phyloP scores from a whole-genome alignment of 37 sponge, comb jelly and placozoan genomes.

The Theonella swinhoei region DNA sequence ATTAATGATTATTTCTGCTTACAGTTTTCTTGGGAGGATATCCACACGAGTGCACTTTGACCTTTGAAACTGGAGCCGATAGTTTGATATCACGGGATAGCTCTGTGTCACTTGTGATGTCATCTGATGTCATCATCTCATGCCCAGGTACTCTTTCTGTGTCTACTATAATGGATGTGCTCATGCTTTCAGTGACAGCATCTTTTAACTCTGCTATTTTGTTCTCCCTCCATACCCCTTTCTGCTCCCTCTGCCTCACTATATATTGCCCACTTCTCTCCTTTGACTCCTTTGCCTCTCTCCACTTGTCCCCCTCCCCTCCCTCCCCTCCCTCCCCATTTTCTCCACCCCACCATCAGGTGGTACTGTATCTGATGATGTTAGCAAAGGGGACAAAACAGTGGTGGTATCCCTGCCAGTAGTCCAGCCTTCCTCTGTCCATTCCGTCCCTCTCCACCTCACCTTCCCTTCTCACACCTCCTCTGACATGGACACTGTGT shows the following conservation, averaged over 20 bases:
- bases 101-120: not conserved
- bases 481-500: not conserved
- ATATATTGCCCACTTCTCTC: not conserved
- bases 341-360: not conserved
- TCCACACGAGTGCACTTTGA: constrained; percentile 24
- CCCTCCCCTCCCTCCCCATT: not conserved
- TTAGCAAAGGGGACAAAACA: not conserved
- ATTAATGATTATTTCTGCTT: not conserved
- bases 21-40: constrained; percentile 37
- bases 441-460: constrained; percentile 14
- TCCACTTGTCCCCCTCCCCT: no score
- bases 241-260: not conserved
- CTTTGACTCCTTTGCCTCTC: not conserved
- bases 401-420: not conserved
- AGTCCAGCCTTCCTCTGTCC: not conserved
- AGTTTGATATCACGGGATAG: constrained; percentile 7
- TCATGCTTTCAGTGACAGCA: no score
- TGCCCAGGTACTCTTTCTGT: no score
- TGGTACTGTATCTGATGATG: constrained; percentile 16
- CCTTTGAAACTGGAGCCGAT: constrained; percentile 7
- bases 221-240: not conserved
- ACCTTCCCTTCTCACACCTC: not conserved
- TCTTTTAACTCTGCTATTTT: not conserved
- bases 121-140: not conserved
- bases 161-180: no score